These are phyloP conservation scores for Pharmacophagus antenor DNA, from an alignment of 2,888 invertebrate species.

Conservation along the genomic window DNA sequence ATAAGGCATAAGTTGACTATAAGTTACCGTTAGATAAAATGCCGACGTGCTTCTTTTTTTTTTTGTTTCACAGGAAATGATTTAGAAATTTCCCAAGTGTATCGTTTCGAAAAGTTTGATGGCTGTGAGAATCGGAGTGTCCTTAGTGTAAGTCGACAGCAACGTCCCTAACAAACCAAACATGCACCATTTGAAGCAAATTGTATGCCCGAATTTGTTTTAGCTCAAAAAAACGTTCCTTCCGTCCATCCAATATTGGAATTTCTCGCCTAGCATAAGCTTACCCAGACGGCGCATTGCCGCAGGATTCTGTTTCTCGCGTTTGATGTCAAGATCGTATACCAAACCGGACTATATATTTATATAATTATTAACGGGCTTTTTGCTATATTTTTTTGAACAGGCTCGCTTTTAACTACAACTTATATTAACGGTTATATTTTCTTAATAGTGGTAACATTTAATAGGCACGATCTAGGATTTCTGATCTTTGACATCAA, in stretches of 20 bases:
- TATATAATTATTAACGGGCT: background rate
- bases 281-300: conserved; percentile 53
- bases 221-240: conserved; percentile 68
- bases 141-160: conserved; percentile 40
- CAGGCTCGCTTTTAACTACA: conserved; percentile 7
- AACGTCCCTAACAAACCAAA: conserved; percentile 43
- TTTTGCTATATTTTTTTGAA: conserved; percentile 15
- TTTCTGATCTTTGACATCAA: background rate
- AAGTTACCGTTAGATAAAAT: no score
- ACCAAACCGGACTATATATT: background rate
- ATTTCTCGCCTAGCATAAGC: conserved; percentile 69
- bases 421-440: conserved; percentile 4
- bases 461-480: background rate
- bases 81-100: background rate
- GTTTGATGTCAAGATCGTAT: conserved; percentile 15
- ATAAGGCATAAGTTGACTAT: background rate
- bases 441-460: conserved; percentile 2
- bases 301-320: background rate
- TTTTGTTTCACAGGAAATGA: background rate
- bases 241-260: conserved; percentile 72
- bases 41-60: no score
- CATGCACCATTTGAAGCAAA: conserved; percentile 27
- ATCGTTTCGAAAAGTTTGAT: conserved; percentile 33
- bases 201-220: conserved; percentile 45
- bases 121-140: conserved; percentile 50